Base-by-base conservation (phyloP, 2,888 invertebrate genomes). In the Ophioninae sp. region DNA sequence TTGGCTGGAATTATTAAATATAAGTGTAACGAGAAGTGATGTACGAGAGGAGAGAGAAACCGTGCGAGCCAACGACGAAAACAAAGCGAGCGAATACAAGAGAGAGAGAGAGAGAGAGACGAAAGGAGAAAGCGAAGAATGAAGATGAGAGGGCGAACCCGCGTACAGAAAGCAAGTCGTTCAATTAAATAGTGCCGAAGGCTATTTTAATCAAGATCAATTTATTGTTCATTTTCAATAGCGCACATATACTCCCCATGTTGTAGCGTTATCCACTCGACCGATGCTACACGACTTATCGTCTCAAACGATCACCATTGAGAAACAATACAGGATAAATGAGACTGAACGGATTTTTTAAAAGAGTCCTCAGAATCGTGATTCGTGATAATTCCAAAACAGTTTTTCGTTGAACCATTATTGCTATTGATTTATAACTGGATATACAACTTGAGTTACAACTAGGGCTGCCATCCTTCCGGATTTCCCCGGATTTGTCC, bases 201-300 rank as follows among this genome's bases (percentile, higher is more conserved):
- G 80, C 83, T 81, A 81, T 78, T 83, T 83, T 77, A 81, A 83
- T 83, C 77, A 56, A 69, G 77, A 81, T 76, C 80, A 78, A 85
- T 85, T 83, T 79, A 76, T 75, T 75, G 68, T 61, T 58, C 30
- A 69, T 78, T 77, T 81, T 69, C 79, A 71, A 61, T 69, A 77
- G 68, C 67, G 23, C n/a, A 51, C 30, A 30, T 30, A 63, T 56
- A n/a, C 41, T 72, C 39, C 10, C 61, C 37, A 59, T 37, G 41
- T 71, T 9, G 37, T 58, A 41, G 6, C 20, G 10, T 65, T 71
- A 0, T 44, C 13, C 67, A 17, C 41, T 37, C 56, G 22, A 65
- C n/a, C 41, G 2, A 20, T 44, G 39, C 23, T 51, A 68, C n/a
- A 68, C n/a, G 68, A 68, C 10, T 56, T 64, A 37, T 44, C 67